Evolutionary conservation across 2,113 vertebrate genomes (phyloP).

Genomic region (Prochilodus magdalenae): DNA sequence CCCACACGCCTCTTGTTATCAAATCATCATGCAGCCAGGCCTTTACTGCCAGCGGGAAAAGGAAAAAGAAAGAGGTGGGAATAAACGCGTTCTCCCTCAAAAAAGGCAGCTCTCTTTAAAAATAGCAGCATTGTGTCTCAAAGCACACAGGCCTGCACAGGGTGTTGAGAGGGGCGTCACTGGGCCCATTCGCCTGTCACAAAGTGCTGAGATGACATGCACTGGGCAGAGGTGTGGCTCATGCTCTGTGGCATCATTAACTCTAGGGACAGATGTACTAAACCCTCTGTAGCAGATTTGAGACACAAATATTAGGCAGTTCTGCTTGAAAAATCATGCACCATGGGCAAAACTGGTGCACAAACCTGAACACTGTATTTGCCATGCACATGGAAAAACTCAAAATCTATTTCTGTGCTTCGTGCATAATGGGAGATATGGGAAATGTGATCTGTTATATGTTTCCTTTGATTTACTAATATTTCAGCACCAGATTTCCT

Average conservation of each 20-base stretch:
- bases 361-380: too few species aligned
- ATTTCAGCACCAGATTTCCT: too few species aligned
- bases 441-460: too few species aligned
- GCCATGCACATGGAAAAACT: too few species aligned
- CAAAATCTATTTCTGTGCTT: too few species aligned
- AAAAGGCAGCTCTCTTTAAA: constrained; percentile 37
- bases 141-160: constrained; percentile 22
- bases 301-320: not conserved
- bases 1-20: constrained; percentile 13
- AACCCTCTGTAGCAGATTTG: not conserved
- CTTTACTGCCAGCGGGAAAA: not conserved
- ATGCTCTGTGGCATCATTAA: constrained; percentile 22
- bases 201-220: not conserved
- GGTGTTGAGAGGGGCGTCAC: constrained; percentile 20
- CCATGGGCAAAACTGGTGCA: too few species aligned
- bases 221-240: constrained; percentile 22
- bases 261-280: not conserved
- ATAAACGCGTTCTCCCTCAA: not conserved
- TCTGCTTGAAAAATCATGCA: not conserved
- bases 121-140: constrained; percentile 42
- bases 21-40: not conserved
- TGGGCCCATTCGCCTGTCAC: constrained; percentile 41
- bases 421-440: too few species aligned
- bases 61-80: not conserved
- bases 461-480: too few species aligned